Conservation (phyloP, 2,888 invertebrate genomes). For the Heliconius cydno region DNA sequence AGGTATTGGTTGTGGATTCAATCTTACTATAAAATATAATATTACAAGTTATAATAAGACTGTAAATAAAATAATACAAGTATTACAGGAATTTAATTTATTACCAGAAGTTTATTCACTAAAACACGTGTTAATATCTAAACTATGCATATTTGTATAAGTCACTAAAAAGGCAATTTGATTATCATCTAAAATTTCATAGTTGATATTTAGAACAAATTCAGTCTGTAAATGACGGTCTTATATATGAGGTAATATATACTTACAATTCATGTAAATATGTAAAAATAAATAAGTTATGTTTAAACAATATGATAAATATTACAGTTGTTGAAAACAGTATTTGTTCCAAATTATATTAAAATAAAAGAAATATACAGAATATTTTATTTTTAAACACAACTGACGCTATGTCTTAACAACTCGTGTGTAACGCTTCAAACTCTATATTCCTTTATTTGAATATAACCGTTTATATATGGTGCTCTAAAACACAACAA, state of each 20-base stretch:
- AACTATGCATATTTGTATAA: slow-evolving; percentile 52
- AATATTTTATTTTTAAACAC: not conserved
- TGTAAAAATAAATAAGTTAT: slow-evolving; percentile 7
- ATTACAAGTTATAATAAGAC: slow-evolving; percentile 31
- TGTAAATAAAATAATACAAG: slow-evolving; percentile 43
- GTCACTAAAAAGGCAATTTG: slow-evolving; percentile 61
- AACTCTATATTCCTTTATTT: not conserved
- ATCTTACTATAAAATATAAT: no score
- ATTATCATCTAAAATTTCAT: slow-evolving; percentile 46
- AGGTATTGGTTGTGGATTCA: no score
- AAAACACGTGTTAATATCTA: slow-evolving; percentile 58
- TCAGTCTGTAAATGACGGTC: slow-evolving; percentile 26
- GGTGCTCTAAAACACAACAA: not conserved
- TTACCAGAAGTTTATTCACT: slow-evolving; percentile 54
- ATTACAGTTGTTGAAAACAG: not conserved
- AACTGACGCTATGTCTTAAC: not conserved
- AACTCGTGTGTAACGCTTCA: no score
- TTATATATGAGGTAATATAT: slow-evolving; percentile 4
- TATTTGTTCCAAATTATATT: not conserved
- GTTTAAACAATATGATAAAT: not conserved
- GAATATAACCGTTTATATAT: not conserved
- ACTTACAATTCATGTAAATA: slow-evolving; percentile 13
- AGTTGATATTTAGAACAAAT: slow-evolving; percentile 38
- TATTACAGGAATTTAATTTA: slow-evolving; percentile 42
- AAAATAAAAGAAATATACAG: slow-evolving; percentile 5